These are phyloP conservation scores for Sycophaga agraensis DNA, from an alignment of 1,140 invertebrate species.

Conservation along the genomic window DNA sequence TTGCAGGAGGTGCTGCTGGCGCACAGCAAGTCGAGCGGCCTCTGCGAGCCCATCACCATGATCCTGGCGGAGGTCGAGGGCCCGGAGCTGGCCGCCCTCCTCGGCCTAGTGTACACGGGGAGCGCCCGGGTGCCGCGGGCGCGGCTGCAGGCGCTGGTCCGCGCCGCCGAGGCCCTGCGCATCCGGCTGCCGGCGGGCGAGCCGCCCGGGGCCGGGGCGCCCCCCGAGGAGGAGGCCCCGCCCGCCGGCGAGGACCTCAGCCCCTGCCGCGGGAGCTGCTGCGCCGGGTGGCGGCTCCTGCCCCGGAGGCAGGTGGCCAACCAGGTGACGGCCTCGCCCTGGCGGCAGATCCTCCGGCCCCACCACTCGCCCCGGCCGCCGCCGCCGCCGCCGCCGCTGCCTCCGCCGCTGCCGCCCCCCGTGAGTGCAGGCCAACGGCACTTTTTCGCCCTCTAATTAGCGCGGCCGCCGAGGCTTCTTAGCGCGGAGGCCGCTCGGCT, in stretches of 20 bases:
- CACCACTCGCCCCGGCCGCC: slow-evolving; percentile 45
- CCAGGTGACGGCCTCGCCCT: slow-evolving; percentile 49
- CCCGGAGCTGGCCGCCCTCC: slow-evolving; percentile 60
- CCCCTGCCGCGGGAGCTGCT: slow-evolving; percentile 39
- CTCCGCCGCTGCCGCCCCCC: slow-evolving; percentile 22
- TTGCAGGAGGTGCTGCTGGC: slow-evolving; percentile 54
- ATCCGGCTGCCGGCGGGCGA: slow-evolving; percentile 40
- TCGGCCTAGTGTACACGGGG: slow-evolving; percentile 65
- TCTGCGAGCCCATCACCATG: slow-evolving; percentile 55
- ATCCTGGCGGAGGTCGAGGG: slow-evolving; percentile 62
- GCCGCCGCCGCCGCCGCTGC: slow-evolving; percentile 30
- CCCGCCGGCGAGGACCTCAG: slow-evolving; percentile 23
- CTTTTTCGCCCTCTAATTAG: background rate
- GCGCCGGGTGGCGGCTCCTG: slow-evolving; percentile 35
- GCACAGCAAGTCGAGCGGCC: slow-evolving; percentile 54
- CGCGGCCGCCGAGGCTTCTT: background rate
- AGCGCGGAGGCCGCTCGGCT: background rate
- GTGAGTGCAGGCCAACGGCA: background rate
- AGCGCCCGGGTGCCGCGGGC: slow-evolving; percentile 61
- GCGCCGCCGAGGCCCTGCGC: slow-evolving; percentile 60
- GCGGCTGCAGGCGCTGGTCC: slow-evolving; percentile 59
- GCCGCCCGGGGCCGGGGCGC: background rate
- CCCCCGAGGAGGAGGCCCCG: too few relatives aligned
- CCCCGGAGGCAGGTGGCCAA: slow-evolving; percentile 45
- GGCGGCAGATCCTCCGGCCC: slow-evolving; percentile 44